phyloP scores from a whole-genome alignment of 2,888 invertebrate species.

The Proisotoma minuta region DNA sequence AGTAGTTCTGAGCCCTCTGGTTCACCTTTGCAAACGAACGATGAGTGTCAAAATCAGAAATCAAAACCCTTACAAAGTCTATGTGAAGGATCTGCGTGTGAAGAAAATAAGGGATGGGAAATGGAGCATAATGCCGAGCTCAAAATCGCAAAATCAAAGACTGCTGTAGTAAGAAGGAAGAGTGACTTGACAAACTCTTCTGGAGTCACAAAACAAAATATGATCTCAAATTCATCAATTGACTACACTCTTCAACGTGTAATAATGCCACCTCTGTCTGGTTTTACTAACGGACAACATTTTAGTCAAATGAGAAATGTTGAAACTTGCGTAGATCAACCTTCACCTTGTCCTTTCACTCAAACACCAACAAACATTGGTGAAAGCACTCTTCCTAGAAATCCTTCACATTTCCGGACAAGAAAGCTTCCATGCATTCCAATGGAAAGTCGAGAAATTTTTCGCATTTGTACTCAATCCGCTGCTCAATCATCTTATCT shows the following conservation, averaged over 20 bases:
- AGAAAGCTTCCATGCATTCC: constrained; percentile 10
- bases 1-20: neutral
- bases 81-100: neutral
- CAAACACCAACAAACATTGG: constrained; percentile 11
- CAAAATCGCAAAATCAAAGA: constrained; percentile 26
- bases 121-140: constrained; percentile 29
- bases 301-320: neutral
- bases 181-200: constrained; percentile 44
- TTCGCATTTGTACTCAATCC: constrained; percentile 37
- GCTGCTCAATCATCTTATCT: constrained; percentile 16
- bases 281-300: no score
- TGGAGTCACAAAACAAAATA: constrained; percentile 21
- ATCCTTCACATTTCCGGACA: neutral
- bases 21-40: constrained; percentile 5
- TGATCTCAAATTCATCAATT: constrained; percentile 1
- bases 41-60: neutral
- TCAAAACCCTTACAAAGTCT: constrained; percentile 1
- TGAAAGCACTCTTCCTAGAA: neutral
- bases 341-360: constrained; percentile 8
- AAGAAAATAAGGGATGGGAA: constrained; percentile 5
- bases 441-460: constrained; percentile 45
- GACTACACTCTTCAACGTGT: constrained; percentile 10
- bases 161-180: constrained; percentile 41
- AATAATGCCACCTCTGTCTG: no score
- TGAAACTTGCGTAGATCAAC: constrained; percentile 1